phyloP scores from a whole-genome alignment of 2,113 vertebrate species.

The Calidris pugnax region DNA sequence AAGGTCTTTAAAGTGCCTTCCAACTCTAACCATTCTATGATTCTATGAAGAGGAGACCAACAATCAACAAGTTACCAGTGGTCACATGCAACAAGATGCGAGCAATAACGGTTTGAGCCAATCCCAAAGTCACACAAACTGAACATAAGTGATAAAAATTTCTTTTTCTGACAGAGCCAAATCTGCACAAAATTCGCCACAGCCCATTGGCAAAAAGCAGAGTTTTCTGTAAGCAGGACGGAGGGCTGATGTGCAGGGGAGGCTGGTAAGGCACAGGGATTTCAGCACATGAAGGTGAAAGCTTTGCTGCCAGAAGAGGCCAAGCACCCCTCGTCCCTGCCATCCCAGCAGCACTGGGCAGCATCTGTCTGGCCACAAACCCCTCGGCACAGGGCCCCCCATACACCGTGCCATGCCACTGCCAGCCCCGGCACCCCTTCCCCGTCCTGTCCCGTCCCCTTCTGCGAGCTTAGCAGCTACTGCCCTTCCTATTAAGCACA shows the following conservation, averaged over 20 bases:
- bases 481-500: neutral
- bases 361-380: fast-evolving
- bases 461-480: neutral
- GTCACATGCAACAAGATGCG: neutral
- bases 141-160: neutral
- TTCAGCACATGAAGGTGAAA: neutral
- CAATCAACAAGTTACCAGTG: fast-evolving
- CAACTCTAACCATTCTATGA: too few relatives aligned
- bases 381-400: neutral
- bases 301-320: neutral
- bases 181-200: too few relatives aligned
- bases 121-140: neutral
- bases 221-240: fast-evolving
- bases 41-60: neutral
- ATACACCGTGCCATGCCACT: fast-evolving
- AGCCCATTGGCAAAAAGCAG: neutral
- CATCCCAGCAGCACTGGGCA: fast-evolving
- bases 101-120: neutral
- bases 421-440: fast-evolving
- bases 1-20: too few relatives aligned
- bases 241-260: neutral
- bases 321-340: fast-evolving
- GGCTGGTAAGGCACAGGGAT: fast-evolving
- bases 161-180: neutral
- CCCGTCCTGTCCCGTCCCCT: fast-evolving